Conservation (phyloP, 2,113 vertebrate species). For the Eulacestoma nigropectus region DNA sequence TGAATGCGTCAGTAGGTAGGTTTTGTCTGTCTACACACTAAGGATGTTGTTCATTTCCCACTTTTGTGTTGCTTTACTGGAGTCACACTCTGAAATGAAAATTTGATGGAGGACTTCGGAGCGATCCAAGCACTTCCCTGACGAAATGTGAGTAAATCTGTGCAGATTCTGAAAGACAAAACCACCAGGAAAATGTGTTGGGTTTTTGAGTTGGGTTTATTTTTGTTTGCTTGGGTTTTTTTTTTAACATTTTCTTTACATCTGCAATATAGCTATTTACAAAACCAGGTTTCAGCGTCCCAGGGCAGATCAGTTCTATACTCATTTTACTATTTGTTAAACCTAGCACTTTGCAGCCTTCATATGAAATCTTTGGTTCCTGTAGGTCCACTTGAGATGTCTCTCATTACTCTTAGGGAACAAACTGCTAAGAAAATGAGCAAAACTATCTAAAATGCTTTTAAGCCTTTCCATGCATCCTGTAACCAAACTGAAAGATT, state of each 20-base stretch:
- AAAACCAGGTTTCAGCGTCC: not conserved
- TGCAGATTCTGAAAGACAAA: slow-evolving; percentile 81
- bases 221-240: fast-evolving
- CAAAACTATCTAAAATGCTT: not conserved
- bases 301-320: not conserved
- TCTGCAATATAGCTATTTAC: not conserved
- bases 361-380: not conserved
- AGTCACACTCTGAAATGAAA: slow-evolving; percentile 90
- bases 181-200: not conserved
- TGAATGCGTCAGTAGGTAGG: slow-evolving; percentile 59
- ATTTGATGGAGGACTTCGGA: slow-evolving; percentile 93
- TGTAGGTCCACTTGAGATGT: not conserved
- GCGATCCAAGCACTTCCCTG: slow-evolving; percentile 92
- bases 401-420: not conserved
- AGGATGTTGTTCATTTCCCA: slow-evolving; percentile 99
- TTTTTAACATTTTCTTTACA: not conserved
- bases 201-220: not conserved
- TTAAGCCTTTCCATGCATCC: not conserved
- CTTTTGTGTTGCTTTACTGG: slow-evolving; percentile 86
- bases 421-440: not conserved
- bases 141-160: slow-evolving; percentile 84
- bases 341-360: not conserved
- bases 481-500: not conserved
- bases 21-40: slow-evolving; percentile 78
- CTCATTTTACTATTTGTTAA: not conserved